phyloP scores from a whole-genome alignment of 2,888 invertebrate species.

The Morinoia aosen region DNA sequence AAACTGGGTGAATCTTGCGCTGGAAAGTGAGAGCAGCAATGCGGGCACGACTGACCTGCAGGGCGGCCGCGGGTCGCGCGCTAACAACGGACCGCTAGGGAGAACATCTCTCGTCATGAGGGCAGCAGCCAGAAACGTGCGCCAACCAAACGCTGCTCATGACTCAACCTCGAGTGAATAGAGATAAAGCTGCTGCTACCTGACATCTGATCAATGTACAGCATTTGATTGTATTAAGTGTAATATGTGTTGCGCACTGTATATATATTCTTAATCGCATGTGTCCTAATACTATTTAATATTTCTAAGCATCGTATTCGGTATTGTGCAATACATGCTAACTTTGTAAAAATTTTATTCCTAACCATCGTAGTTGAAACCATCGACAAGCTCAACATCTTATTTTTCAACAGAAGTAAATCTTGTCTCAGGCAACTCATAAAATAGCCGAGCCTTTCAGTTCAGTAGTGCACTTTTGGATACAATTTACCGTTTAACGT shows the following conservation, averaged over 20 bases:
- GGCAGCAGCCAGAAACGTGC: neutral
- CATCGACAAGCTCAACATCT: no score
- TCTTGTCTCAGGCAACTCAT: neutral
- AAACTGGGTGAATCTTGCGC: neutral
- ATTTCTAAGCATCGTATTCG: neutral
- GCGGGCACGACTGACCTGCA: neutral
- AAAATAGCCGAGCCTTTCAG: neutral
- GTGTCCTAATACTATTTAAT: neutral
- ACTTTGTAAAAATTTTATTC: no score
- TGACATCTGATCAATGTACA: neutral
- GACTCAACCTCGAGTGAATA: neutral
- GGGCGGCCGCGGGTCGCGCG: neutral
- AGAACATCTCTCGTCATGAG: neutral
- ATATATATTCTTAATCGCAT: neutral
- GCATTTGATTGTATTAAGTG: neutral
- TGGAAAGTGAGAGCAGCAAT: neutral
- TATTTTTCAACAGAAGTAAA: no score
- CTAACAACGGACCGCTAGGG: neutral
- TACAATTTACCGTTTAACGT: neutral
- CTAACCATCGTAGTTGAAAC: no score
- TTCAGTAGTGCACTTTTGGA: neutral
- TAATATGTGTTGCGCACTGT: neutral
- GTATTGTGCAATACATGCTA: neutral
- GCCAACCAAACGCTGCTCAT: neutral
- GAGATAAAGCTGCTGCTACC: neutral